Evolutionary conservation across 2,797 vertebrate species (phyloP).

Genomic region (Scleropages formosus): DNA sequence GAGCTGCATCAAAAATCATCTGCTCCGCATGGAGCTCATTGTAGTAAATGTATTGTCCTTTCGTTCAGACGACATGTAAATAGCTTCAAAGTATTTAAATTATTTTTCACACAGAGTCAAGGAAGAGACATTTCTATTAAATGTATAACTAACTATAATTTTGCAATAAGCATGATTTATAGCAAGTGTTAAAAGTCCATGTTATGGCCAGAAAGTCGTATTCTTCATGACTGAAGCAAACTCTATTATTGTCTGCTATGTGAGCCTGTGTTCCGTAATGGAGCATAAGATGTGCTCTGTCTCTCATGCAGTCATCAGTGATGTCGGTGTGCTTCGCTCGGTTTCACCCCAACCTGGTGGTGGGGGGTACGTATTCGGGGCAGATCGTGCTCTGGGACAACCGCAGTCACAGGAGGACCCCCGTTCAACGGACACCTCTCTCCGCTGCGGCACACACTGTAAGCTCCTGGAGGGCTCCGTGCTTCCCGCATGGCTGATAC

Average conservation of each 20-base stretch:
- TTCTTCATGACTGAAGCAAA: no score
- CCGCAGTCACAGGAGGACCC: constrained; percentile 91
- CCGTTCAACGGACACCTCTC: constrained; percentile 91
- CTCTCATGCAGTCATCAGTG: constrained; percentile 81
- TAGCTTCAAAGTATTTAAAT: no score
- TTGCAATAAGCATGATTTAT: background rate
- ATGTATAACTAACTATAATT: no score
- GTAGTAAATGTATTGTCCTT: background rate
- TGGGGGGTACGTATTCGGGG: constrained; percentile 95
- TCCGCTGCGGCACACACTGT: constrained; percentile 63
- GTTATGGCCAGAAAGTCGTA: no score
- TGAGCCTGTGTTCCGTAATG: background rate
- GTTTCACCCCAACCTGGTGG: constrained; percentile 94
- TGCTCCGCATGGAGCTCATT: background rate
- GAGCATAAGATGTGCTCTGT: background rate
- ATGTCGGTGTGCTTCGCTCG: constrained; percentile 95
- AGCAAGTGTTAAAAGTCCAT: constrained; percentile 9
- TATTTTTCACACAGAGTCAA: no score
- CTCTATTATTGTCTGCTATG: background rate
- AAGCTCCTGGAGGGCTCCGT: constrained; percentile 13
- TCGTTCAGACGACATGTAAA: no score
- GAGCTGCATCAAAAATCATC: background rate
- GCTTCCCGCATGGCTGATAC: background rate
- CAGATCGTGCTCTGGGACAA: constrained; percentile 98
- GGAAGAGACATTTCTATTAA: no score